Percentiles rank a stretch among this genome's conserved stretches.
These are phyloP conservation scores for Trypoxylus dichotomus DNA, from an alignment of 1,140 invertebrate genomes.

Conservation along the genomic window DNA sequence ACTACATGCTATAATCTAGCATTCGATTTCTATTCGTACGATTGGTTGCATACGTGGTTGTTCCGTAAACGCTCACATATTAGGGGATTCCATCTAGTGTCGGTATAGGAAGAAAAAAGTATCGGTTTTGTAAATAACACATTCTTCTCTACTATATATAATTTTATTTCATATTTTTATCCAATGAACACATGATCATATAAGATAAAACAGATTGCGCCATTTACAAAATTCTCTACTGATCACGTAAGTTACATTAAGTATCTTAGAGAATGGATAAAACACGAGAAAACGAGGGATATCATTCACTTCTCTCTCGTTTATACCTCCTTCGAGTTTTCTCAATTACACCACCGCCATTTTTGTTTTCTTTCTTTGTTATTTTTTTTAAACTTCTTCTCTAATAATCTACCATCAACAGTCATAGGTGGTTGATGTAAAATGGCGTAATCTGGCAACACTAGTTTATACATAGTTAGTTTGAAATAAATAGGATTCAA, in stretches of 20 bases:
- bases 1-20: too few species aligned
- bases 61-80: too few species aligned
- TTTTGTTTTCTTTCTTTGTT: neutral
- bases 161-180: constrained; percentile 51
- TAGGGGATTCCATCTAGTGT: too few species aligned
- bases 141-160: constrained; percentile 35
- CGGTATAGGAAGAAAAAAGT: too few species aligned
- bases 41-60: too few species aligned
- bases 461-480: constrained; percentile 24
- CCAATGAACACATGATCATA: constrained; percentile 54
- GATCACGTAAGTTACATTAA: constrained; percentile 34
- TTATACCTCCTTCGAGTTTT: neutral
- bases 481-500: constrained; percentile 50
- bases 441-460: constrained; percentile 48
- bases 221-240: constrained; percentile 44
- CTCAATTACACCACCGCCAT: constrained; percentile 37
- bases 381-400: neutral
- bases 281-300: neutral
- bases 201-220: constrained; percentile 49
- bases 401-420: constrained; percentile 42
- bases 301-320: neutral
- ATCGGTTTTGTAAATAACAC: neutral
- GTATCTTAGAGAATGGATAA: constrained; percentile 19
- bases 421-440: constrained; percentile 47
- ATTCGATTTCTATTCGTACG: too few species aligned